Evolutionary conservation across 2,888 invertebrate genomes (phyloP), one percentile per base, ranked within the genome.

Genomic region (Dynastes grantii): DNA sequence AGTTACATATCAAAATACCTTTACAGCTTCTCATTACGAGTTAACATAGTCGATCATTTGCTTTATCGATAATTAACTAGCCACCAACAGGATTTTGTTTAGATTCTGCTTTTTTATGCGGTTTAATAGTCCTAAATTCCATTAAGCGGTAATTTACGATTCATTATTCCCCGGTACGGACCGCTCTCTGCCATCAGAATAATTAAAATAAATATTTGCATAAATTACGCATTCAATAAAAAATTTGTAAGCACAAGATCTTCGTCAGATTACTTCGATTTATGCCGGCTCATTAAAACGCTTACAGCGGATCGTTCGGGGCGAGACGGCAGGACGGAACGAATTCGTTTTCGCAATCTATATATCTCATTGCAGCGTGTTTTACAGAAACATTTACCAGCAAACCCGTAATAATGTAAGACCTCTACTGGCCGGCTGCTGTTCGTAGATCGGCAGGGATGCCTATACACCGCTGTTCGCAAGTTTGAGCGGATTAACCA

Each of bases 281-380:
- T 58, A 58, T 58, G 55, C 22, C 63, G 63, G 32, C 63, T 63
- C 63, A 63, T 63, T 63, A 63, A 63, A 63, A 63, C 63, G 63
- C 63, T 63, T 63, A 32, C 63, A 9, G 32, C 27, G 63, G 8
- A 8, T 8, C 45, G 45, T 45, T 8, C 45, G 45, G 45, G 45
- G 11, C 45, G 45, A 45, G 5, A 8, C 11, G 29, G 55, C n/a
- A n/a, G 22, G 9, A 16, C 8, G 13, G 8, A 13, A 37, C 5
- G 49, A 49, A 67, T 49, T 45, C 67, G 67, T 73, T 73, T 73
- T 73, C 55, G 22, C 61, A 73, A 73, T 71, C 71, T 55, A 73
- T 53, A 32, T 40, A 73, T 73, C 40, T 58, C 58, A 73, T 58
- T 53, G 58, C 40, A 27, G 58, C 58, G 22, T 58, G 73, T 61